These are phyloP conservation scores for Pardosa pseudoannulata DNA, from an alignment of 2,888 invertebrate genomes.

Conservation along the genomic window DNA sequence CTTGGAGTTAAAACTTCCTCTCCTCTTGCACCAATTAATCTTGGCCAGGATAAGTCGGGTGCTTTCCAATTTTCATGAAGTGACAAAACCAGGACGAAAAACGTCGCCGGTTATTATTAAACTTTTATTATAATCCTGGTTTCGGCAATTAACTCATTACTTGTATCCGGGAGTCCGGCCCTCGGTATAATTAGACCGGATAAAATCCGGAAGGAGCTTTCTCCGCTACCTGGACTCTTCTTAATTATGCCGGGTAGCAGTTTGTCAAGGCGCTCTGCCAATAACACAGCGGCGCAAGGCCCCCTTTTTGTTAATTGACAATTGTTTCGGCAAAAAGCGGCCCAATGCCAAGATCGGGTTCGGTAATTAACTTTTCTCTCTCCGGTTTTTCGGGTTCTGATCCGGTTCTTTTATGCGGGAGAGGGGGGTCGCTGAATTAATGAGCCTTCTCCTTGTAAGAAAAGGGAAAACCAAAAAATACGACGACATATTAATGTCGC, in stretches of 20 bases:
- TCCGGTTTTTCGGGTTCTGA: slow-evolving; percentile 17
- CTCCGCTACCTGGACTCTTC: slow-evolving; percentile 58
- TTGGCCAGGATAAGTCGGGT: slow-evolving; percentile 8
- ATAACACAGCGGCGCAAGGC: slow-evolving; percentile 40
- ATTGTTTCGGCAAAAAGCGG: slow-evolving; percentile 50
- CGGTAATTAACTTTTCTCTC: slow-evolving; percentile 58
- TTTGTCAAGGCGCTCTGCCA: slow-evolving; percentile 71
- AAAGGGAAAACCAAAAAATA: slow-evolving; percentile 14
- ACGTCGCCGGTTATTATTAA: slow-evolving; percentile 58
- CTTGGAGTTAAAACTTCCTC: slow-evolving; percentile 41
- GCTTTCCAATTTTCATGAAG: slow-evolving; percentile 45
- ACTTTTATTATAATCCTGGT: slow-evolving; percentile 66
- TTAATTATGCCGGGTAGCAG: slow-evolving; percentile 61
- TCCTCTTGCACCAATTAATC: slow-evolving; percentile 55
- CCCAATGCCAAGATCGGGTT: background rate
- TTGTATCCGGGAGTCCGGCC: slow-evolving; percentile 51
- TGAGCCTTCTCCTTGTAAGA: slow-evolving; percentile 29
- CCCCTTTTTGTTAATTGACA: slow-evolving; percentile 70
- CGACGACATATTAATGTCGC: slow-evolving; percentile 37
- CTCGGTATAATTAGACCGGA: slow-evolving; percentile 52
- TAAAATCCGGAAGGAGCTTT: slow-evolving; percentile 36
- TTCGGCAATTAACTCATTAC: slow-evolving; percentile 72
- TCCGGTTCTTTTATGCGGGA: background rate
- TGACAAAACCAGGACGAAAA: slow-evolving; percentile 53
- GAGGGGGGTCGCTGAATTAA: slow-evolving; percentile 50